Conservation (phyloP, 2,888 invertebrate species). For the Panzeria rudis region DNA sequence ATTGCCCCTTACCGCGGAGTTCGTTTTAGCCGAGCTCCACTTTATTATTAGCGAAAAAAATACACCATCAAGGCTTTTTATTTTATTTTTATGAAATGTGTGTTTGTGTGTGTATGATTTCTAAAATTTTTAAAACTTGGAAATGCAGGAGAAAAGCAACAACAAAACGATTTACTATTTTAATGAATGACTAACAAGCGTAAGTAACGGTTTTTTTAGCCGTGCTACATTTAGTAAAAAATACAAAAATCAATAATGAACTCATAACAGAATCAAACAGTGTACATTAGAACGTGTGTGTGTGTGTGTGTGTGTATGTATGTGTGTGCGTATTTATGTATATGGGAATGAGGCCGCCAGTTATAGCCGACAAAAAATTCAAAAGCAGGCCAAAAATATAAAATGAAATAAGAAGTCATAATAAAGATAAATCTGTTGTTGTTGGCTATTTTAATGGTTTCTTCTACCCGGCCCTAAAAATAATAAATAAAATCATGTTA, state of each 20-base stretch:
- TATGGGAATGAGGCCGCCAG: conserved; percentile 22
- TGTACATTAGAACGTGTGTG: background rate
- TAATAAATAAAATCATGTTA: background rate
- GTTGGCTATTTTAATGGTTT: background rate
- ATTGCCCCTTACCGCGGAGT: too few relatives aligned
- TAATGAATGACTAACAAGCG: conserved; percentile 57
- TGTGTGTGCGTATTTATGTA: background rate
- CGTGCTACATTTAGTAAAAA: conserved; percentile 27
- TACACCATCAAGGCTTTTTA: conserved; percentile 30
- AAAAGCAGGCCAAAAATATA: conserved; percentile 20
- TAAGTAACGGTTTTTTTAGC: conserved; percentile 44
- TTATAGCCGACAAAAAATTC: conserved; percentile 29
- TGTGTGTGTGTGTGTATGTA: background rate
- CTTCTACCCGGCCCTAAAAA: background rate
- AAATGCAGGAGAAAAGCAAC: background rate
- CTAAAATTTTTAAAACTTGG: conserved; percentile 10
- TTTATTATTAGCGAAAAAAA: conserved; percentile 5
- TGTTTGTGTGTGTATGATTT: background rate
- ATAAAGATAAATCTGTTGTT: conserved; percentile 29
- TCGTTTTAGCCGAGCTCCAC: too few relatives aligned
- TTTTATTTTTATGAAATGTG: conserved; percentile 6
- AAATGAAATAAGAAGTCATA: conserved; percentile 2
- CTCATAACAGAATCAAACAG: conserved; percentile 43
- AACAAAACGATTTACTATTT: conserved; percentile 33
- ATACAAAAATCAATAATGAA: conserved; percentile 66